Conservation (phyloP, 2,797 vertebrate genomes). For the Neoniphon sammara region DNA sequence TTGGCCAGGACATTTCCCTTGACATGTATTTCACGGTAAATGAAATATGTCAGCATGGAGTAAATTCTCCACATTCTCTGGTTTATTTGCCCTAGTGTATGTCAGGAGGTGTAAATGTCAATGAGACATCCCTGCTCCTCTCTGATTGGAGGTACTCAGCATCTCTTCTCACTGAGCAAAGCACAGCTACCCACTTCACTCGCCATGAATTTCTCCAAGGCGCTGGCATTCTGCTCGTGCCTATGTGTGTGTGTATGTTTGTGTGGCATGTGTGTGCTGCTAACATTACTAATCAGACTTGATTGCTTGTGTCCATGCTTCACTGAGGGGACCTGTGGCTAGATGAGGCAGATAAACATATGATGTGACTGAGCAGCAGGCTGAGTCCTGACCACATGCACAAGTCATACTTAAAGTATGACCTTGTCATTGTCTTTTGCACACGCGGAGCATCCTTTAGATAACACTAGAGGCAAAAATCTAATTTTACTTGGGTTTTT, state of each 20-base stretch:
- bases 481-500: conserved; percentile 13
- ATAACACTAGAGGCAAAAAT: conserved; percentile 17
- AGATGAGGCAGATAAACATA: conserved; percentile 63
- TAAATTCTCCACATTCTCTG: conserved; percentile 2
- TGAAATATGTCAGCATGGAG: conserved; percentile 15
- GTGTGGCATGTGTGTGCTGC: conserved; percentile 37
- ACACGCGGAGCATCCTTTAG: conserved; percentile 12
- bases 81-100: conserved; percentile 44
- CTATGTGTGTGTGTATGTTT: conserved; percentile 1
- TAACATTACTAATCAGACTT: conserved; percentile 70
- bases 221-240: conserved; percentile 45
- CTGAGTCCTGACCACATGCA: conserved; percentile 38
- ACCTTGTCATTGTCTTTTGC: conserved; percentile 43
- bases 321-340: conserved; percentile 55
- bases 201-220: conserved; percentile 59
- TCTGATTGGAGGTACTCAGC: conserved; percentile 65
- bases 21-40: conserved; percentile 15
- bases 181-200: conserved; percentile 60
- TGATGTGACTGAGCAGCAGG: conserved; percentile 70
- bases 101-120: conserved; percentile 73
- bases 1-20: conserved; percentile 20
- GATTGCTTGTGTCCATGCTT: conserved; percentile 68
- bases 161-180: conserved; percentile 52
- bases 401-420: conserved; percentile 49
- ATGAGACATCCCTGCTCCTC: conserved; percentile 51